These are phyloP conservation scores for Zygothrica quintamaculata DNA, from an alignment of 2,888 invertebrate genomes.

Conservation along the genomic window DNA sequence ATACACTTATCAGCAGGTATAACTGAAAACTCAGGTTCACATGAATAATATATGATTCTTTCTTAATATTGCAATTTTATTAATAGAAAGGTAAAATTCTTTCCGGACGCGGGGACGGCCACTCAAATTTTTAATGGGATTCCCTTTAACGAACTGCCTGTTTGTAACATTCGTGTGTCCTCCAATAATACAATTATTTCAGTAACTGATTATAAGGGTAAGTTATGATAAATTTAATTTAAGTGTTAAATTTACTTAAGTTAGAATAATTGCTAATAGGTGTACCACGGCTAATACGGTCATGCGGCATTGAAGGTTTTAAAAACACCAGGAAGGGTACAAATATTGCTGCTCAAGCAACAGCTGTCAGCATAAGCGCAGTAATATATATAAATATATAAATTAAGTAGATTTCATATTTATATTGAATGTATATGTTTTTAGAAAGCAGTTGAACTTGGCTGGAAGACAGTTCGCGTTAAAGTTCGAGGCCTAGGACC, in stretches of 20 bases:
- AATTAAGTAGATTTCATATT: neutral
- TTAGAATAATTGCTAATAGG: slow-evolving; percentile 83
- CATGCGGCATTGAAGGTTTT: slow-evolving; percentile 96
- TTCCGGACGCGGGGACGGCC: slow-evolving; percentile 91
- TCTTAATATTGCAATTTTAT: neutral
- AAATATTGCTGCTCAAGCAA: slow-evolving; percentile 97
- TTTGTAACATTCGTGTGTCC: slow-evolving; percentile 92
- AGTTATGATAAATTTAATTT: slow-evolving; percentile 2
- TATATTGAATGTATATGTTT: slow-evolving; percentile 6
- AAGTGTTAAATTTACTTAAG: neutral
- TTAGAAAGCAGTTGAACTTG: slow-evolving; percentile 90
- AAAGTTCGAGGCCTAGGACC: slow-evolving; percentile 93
- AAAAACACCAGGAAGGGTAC: slow-evolving; percentile 98
- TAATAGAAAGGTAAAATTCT: slow-evolving; percentile 88
- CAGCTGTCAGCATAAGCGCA: slow-evolving; percentile 91
- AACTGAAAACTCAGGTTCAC: no score
- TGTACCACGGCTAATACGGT: slow-evolving; percentile 87
- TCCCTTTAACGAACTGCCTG: slow-evolving; percentile 91
- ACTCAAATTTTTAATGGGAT: slow-evolving; percentile 90
- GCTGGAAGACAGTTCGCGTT: slow-evolving; percentile 91
- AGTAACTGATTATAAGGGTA: slow-evolving; percentile 89
- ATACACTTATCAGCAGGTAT: slow-evolving; percentile 87
- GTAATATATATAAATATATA: slow-evolving; percentile 85
- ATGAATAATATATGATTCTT: neutral
- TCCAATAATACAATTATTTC: slow-evolving; percentile 95